A percentile compares a stretch with the other conserved stretches of the same genome.
Evolutionary conservation across 2,797 vertebrate species (phyloP).

Genomic region (Mionectes olivaceus): DNA sequence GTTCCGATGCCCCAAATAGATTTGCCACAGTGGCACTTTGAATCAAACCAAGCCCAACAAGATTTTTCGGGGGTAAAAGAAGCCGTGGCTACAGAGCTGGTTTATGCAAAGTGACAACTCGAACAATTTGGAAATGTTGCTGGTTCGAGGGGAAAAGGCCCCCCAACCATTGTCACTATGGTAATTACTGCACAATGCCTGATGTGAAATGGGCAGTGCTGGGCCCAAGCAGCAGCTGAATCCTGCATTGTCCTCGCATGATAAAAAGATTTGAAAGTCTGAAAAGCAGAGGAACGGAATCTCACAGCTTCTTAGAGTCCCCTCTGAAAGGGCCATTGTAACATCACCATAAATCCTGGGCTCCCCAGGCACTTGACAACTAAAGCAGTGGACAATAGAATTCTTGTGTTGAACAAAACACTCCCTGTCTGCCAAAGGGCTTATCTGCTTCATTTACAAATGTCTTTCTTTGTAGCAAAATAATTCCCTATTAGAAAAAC

Average conservation of each 20-base stretch:
- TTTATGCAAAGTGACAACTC: constrained; percentile 75
- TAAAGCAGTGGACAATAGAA: constrained; percentile 87
- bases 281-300: constrained; percentile 87
- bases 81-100: constrained; percentile 45
- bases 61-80: constrained; percentile 51
- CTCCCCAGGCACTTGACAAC: constrained; percentile 89
- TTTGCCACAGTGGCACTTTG: constrained; percentile 57
- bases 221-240: constrained; percentile 81
- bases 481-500: constrained; percentile 83
- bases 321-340: constrained; percentile 89
- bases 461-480: constrained; percentile 87
- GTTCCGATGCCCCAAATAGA: constrained; percentile 35
- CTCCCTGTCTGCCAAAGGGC: constrained; percentile 83
- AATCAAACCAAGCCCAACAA: constrained; percentile 13
- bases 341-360: constrained; percentile 86
- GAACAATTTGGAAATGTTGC: constrained; percentile 45
- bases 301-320: constrained; percentile 84
- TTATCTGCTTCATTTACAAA: constrained; percentile 91
- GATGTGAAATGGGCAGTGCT: constrained; percentile 76
- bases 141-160: not conserved
- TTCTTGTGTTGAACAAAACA: constrained; percentile 90
- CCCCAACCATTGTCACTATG: constrained; percentile 75
- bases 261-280: constrained; percentile 88
- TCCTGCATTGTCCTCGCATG: constrained; percentile 83
- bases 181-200: constrained; percentile 77